phyloP scores from a whole-genome alignment of 1,140 invertebrate species.

The Euborellia annulipes region DNA sequence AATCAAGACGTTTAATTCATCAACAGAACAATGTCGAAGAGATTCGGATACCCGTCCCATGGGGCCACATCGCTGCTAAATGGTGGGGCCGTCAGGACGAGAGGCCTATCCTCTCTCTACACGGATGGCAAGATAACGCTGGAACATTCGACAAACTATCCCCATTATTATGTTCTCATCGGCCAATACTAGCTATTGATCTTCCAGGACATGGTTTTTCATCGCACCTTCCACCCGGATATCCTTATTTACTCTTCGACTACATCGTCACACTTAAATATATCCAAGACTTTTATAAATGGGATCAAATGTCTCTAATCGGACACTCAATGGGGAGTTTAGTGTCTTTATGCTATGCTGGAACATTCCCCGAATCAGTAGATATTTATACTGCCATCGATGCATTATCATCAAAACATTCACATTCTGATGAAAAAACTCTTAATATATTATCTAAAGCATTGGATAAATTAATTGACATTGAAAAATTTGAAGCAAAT shows the following conservation, averaged over 20 bases:
- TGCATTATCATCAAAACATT: too few relatives aligned
- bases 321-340: constrained; percentile 50
- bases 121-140: constrained; percentile 52
- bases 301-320: constrained; percentile 50
- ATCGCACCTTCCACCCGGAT: constrained; percentile 42
- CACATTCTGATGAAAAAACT: too few relatives aligned
- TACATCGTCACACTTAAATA: constrained; percentile 35
- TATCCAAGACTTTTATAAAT: constrained; percentile 44
- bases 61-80: constrained; percentile 49
- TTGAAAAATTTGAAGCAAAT: too few relatives aligned
- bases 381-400: constrained; percentile 22
- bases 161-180: constrained; percentile 37
- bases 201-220: constrained; percentile 57
- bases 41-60: constrained; percentile 44
- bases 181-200: constrained; percentile 44
- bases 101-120: constrained; percentile 47
- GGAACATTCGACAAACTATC: constrained; percentile 52
- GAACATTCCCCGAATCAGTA: constrained; percentile 38
- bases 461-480: too few relatives aligned
- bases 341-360: constrained; percentile 35
- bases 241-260: constrained; percentile 40
- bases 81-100: constrained; percentile 45
- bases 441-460: too few relatives aligned
- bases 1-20: too few relatives aligned
- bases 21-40: constrained; percentile 23